Conservation (phyloP, 2,888 invertebrate species). For the Pristionchus japonicus region DNA sequence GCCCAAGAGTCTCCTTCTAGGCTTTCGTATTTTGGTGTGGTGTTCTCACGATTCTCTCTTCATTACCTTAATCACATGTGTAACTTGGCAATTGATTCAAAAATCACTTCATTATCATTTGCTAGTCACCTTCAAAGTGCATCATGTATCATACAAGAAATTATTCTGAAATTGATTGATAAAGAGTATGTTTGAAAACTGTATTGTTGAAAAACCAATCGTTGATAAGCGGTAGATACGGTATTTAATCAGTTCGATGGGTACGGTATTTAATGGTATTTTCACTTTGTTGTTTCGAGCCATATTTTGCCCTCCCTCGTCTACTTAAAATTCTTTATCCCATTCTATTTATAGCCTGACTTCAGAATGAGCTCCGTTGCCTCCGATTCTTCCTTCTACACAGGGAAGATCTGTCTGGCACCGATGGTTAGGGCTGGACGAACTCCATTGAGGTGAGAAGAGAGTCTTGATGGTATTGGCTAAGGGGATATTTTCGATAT, state of each 20-base stretch:
- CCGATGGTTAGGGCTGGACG: conserved; percentile 95
- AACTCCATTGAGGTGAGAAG: conserved; percentile 56
- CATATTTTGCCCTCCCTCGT: too few species aligned
- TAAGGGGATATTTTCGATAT: too few species aligned
- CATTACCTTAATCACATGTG: neutral
- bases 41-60: conserved; percentile 19
- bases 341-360: too few species aligned
- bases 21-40: conserved; percentile 37
- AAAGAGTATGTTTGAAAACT: conserved; percentile 7
- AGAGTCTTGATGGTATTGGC: conserved; percentile 73
- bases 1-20: neutral
- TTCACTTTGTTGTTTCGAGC: neutral
- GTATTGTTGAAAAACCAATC: neutral
- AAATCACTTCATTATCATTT: neutral
- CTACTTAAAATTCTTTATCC: too few species aligned
- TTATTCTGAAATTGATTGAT: conserved; percentile 5
- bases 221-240: neutral
- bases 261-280: neutral
- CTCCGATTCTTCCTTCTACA: conserved; percentile 60
- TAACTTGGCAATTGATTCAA: neutral
- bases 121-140: neutral
- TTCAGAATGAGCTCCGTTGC: neutral
- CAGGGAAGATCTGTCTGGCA: conserved; percentile 85
- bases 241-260: neutral
- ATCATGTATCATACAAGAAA: neutral